Conservation (phyloP, 2,888 invertebrate genomes). For the Phytoseiulus persimilis region DNA sequence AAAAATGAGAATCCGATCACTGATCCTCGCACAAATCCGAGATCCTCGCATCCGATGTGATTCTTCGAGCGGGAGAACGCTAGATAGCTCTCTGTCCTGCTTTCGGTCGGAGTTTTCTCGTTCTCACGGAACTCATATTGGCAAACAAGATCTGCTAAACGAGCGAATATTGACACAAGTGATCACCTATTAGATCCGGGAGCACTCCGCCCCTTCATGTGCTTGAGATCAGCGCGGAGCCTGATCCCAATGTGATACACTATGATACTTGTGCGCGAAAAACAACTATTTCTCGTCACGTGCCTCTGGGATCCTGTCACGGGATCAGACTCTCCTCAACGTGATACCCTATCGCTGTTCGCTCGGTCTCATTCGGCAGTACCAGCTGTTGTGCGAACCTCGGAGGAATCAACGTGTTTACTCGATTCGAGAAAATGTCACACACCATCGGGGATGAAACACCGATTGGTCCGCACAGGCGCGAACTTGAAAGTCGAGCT, state of each 20-base stretch:
- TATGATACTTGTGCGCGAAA: background rate
- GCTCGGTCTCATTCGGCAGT: background rate
- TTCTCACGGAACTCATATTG: background rate
- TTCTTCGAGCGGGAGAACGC: no score
- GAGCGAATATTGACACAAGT: constrained; percentile 35
- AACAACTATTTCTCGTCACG: constrained; percentile 5
- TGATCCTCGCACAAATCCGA: no score
- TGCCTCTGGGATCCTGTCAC: background rate
- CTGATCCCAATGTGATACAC: background rate
- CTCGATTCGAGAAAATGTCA: background rate
- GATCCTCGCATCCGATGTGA: no score
- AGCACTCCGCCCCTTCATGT: background rate
- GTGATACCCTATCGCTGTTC: background rate
- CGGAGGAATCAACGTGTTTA: background rate
- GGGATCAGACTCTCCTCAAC: background rate
- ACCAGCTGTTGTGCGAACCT: background rate
- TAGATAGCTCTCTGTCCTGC: no score
- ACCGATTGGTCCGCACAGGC: no score
- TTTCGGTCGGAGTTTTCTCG: background rate
- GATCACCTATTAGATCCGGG: constrained; percentile 14
- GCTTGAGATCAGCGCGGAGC: background rate
- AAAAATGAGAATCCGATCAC: no score
- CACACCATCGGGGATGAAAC: no score
- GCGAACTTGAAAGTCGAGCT: no score
- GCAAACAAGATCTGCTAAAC: background rate